phyloP scores from a whole-genome alignment of 2,888 invertebrate genomes.

The Laothoe populi region DNA sequence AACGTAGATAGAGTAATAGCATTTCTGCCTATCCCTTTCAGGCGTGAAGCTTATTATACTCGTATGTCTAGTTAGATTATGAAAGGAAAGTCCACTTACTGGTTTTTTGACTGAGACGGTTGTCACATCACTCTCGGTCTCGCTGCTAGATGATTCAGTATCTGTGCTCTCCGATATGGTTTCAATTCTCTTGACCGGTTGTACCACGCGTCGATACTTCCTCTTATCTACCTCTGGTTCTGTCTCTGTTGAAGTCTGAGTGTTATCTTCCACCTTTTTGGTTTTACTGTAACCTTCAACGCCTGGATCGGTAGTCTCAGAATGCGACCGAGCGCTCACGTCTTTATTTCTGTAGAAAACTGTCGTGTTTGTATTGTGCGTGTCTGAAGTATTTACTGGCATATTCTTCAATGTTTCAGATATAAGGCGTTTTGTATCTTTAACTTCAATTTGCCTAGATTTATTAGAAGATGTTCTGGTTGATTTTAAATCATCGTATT shows the following conservation, averaged over 20 bases:
- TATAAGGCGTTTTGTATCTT: slow-evolving; percentile 37
- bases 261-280: slow-evolving; percentile 31
- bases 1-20: no score
- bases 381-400: slow-evolving; percentile 40
- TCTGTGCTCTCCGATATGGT: slow-evolving; percentile 31
- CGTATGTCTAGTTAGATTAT: background rate
- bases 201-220: slow-evolving; percentile 25
- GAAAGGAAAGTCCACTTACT: background rate
- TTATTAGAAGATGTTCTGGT: slow-evolving; percentile 30
- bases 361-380: slow-evolving; percentile 36
- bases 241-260: slow-evolving; percentile 25
- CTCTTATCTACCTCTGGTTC: slow-evolving; percentile 12
- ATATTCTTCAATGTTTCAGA: slow-evolving; percentile 50
- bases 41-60: no score
- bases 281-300: slow-evolving; percentile 13
- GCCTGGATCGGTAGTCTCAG: slow-evolving; percentile 34
- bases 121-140: slow-evolving; percentile 39
- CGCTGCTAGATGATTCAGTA: slow-evolving; percentile 40
- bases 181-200: slow-evolving; percentile 29
- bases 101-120: slow-evolving; percentile 2
- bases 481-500: slow-evolving; percentile 45
- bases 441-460: slow-evolving; percentile 33
- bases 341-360: slow-evolving; percentile 27
- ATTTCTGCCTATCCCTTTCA: no score
- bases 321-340: slow-evolving; percentile 33